A percentile compares a stretch with the other conserved stretches of the same genome.
Conservation (phyloP, 2,113 vertebrate genomes). For the Anthoscopus minutus region DNA sequence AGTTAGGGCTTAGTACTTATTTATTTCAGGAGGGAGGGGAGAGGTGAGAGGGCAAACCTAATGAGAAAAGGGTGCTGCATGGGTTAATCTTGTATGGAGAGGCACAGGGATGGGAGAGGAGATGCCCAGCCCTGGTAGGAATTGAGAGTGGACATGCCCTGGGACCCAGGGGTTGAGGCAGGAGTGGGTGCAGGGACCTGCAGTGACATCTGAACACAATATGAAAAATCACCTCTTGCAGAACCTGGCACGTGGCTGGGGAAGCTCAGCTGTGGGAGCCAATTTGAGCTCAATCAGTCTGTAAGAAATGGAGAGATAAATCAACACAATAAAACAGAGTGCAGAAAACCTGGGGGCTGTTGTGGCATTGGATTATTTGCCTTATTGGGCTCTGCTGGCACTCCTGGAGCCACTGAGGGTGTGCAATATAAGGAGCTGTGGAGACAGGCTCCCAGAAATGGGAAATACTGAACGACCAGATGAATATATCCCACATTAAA, state of each 20-base stretch:
- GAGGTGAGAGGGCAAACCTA: background rate
- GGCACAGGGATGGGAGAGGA: background rate
- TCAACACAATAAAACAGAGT: background rate
- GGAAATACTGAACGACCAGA: background rate
- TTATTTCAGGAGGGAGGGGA: background rate
- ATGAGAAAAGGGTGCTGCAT: background rate
- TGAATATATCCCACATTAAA: background rate
- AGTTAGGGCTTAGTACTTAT: background rate
- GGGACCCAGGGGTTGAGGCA: background rate
- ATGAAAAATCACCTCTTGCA: constrained; percentile 35
- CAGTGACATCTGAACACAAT: background rate
- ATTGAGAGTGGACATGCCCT: rapidly evolving
- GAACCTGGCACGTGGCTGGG: background rate
- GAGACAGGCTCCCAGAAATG: background rate
- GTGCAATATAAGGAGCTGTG: background rate
- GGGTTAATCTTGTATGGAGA: background rate
- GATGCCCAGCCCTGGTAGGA: background rate
- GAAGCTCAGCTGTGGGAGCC: background rate
- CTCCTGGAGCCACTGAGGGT: background rate
- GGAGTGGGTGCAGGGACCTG: background rate
- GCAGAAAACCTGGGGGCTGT: background rate
- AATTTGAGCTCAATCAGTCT: background rate
- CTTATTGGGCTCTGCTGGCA: background rate
- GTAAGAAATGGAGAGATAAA: constrained; percentile 27
- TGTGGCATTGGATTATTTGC: background rate